Evolutionary conservation across 2,113 vertebrate genomes (phyloP), one percentile per base, ranked within the genome.

Genomic region (Axis porcinus): DNA sequence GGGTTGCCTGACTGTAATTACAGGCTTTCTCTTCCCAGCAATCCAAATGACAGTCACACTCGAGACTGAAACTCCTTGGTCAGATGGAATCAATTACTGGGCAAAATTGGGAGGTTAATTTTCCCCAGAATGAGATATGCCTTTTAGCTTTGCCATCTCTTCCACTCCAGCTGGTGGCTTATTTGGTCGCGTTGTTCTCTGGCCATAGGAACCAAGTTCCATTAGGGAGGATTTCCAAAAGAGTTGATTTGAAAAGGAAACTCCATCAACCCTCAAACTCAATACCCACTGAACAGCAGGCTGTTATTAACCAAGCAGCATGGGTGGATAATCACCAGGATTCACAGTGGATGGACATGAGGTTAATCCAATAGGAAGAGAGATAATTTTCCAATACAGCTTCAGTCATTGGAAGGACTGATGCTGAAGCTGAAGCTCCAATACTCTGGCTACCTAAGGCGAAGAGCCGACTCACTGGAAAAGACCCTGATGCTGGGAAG

Each of bases 31-130:
- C 90, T 97, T 96, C 96, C 91, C 94, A 76, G 97, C 88, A 90
- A 58, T 92, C 95, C 78, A 98, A 98, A 98, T 91, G 96, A 96
- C 95, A 96, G 96, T 97, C 95, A 91, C 93, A 58, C 16, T 91
- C 9, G 2, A 98, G 94, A 85, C 89, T 95, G 96, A 95, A 95
- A 93, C 97, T 93, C 91, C 83, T 96, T 79, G 28, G 93, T 97
- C 98, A 98, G 97, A 98, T 98, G 98, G 98, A 98, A 98, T 97
- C 98, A 98, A 98, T 98, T 98, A 96, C 95, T 96, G 96, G 52
- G 67, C 85, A 97, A 96, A 96, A 98, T 92, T 96, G 91, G 96
- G 92, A 97, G 97, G 97, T 95, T 98, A 97, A 98, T 98, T 98
- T 98, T 82, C 95, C 94, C 89, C 97, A 95, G 93, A 98, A 96